A percentile compares a stretch with the other conserved stretches of the same genome.
Evolutionary conservation across 2,797 vertebrate genomes (phyloP).

Genomic region (Notoglanidium macrostoma): DNA sequence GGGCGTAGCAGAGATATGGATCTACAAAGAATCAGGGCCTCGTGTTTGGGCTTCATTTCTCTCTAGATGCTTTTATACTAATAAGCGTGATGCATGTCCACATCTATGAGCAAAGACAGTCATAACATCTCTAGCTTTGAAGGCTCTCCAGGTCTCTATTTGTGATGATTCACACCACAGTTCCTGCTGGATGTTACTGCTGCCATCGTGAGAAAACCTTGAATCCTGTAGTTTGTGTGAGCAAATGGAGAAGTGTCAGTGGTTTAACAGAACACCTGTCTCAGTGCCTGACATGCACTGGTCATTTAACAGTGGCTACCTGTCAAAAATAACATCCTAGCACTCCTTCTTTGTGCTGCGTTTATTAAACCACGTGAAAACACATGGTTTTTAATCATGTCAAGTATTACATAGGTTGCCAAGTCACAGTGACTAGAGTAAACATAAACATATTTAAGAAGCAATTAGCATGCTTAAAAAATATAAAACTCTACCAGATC

Average conservation of each 20-base stretch:
- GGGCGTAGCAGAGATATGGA: neutral
- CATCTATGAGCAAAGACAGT: conserved; percentile 11
- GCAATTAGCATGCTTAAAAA: neutral
- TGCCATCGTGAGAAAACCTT: neutral
- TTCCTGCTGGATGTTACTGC: neutral
- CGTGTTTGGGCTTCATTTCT: conserved; percentile 21
- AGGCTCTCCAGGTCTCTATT: neutral
- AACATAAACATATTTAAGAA: neutral
- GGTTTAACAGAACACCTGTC: conserved; percentile 25
- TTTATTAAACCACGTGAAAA: neutral
- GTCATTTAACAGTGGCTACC: conserved; percentile 11
- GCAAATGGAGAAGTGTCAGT: conserved; percentile 31
- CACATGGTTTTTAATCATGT: neutral
- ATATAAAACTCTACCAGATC: neutral
- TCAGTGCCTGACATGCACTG: neutral
- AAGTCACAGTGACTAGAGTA: neutral
- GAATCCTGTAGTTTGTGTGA: conserved; percentile 11
- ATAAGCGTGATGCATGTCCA: conserved; percentile 17
- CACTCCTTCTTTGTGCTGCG: neutral
- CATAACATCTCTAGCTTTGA: conserved; percentile 21
- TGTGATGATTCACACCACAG: conserved; percentile 12
- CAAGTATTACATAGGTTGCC: neutral
- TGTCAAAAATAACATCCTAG: conserved; percentile 25
- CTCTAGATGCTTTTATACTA: neutral
- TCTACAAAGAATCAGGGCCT: conserved; percentile 11